Conservation (phyloP, 2,797 vertebrate genomes). For the Pangasius larnaudii region DNA sequence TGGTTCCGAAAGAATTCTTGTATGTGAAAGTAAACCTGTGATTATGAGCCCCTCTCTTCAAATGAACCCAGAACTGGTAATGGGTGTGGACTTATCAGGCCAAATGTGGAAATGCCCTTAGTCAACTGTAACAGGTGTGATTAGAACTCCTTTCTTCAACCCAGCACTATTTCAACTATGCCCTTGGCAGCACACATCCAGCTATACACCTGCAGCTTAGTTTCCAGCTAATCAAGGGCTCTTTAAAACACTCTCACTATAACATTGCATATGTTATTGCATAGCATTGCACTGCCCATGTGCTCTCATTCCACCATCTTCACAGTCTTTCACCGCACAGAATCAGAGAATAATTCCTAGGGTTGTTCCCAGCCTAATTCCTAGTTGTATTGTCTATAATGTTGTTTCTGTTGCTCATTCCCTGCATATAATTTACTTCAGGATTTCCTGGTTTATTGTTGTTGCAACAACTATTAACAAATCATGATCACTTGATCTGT, state of each 20-base stretch:
- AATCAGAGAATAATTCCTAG: neutral
- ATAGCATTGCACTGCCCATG: neutral
- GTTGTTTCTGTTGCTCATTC: neutral
- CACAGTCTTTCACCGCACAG: neutral
- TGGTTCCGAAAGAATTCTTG: neutral
- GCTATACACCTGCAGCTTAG: too few relatives aligned
- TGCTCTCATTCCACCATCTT: neutral
- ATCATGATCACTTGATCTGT: neutral
- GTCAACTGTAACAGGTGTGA: neutral
- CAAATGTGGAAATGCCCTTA: neutral
- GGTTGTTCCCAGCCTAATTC: neutral
- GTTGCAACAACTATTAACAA: neutral
- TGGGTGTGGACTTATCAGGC: neutral
- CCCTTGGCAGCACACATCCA: too few relatives aligned
- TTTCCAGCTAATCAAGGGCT: neutral
- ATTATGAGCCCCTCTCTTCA: neutral
- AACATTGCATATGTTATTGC: neutral
- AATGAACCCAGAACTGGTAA: neutral
- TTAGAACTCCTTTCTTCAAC: neutral
- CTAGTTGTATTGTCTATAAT: neutral
- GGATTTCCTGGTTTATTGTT: neutral
- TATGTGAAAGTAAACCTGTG: neutral
- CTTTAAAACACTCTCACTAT: neutral
- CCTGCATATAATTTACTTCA: too few relatives aligned
- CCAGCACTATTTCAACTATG: neutral